A percentile compares a stretch with the other conserved stretches of the same genome.
Evolutionary conservation across 2,888 invertebrate genomes (phyloP).

Genomic region (Caenorhabditis angaria): DNA sequence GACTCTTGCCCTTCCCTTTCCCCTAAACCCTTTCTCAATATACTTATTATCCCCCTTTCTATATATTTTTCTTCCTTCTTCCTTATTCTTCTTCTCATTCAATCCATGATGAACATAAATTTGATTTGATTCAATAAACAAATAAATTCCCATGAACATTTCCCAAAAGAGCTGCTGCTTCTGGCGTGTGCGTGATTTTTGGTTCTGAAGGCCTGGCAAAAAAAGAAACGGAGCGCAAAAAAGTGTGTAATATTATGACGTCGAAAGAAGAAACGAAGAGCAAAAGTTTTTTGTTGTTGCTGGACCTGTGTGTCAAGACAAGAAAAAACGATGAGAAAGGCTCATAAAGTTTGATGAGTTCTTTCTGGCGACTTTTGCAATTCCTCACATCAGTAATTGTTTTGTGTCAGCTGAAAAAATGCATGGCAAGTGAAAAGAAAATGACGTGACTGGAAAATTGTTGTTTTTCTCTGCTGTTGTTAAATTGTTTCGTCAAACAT

Average conservation of each 20-base stretch:
- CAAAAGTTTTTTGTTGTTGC: not conserved
- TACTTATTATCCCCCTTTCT: not conserved
- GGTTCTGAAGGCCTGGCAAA: not conserved
- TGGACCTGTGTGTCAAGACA: not conserved
- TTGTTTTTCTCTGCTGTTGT: too few species aligned
- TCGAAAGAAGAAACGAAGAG: not conserved
- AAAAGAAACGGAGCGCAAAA: too few species aligned
- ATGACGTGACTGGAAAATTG: not conserved
- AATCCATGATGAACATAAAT: too few species aligned
- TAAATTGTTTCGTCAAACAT: too few species aligned
- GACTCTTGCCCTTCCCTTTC: not conserved
- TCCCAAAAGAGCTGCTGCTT: not conserved
- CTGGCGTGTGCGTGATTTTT: not conserved
- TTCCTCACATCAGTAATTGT: not conserved
- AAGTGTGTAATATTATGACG: constrained; percentile 1
- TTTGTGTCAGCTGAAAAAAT: not conserved
- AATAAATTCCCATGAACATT: not conserved
- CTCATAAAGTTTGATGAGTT: not conserved
- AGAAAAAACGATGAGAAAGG: not conserved
- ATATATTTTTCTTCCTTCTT: too few species aligned
- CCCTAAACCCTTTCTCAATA: not conserved
- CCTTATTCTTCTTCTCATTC: too few species aligned
- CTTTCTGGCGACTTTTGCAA: not conserved
- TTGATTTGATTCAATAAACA: not conserved
- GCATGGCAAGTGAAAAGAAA: too few species aligned